These are phyloP conservation scores for Spodoptera frugiperda DNA, from an alignment of 1,140 invertebrate genomes.

Conservation along the genomic window DNA sequence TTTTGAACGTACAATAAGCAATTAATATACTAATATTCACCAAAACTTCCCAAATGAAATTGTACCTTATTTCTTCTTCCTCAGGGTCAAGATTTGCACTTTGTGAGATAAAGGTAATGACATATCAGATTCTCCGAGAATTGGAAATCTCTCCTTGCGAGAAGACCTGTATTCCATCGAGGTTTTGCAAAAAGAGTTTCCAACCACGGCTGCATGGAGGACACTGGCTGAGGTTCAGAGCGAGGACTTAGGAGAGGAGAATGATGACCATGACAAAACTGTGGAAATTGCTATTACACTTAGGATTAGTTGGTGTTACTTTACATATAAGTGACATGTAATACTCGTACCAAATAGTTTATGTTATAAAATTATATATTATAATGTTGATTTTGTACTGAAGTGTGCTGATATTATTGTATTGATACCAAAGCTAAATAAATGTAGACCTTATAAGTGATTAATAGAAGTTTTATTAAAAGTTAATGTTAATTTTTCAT, in stretches of 20 bases:
- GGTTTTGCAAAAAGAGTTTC: slow-evolving; percentile 62
- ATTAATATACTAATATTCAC: neutral
- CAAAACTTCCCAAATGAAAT: neutral
- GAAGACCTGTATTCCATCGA: slow-evolving; percentile 65
- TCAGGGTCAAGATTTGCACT: slow-evolving; percentile 79
- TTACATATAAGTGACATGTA: too few species aligned
- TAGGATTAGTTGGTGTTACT: too few species aligned
- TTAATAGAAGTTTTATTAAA: too few species aligned
- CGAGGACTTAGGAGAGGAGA: neutral
- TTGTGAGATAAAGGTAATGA: slow-evolving; percentile 74
- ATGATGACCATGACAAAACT: neutral
- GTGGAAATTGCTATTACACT: too few species aligned
- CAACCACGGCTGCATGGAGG: slow-evolving; percentile 65
- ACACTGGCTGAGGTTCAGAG: slow-evolving; percentile 58
- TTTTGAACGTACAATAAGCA: too few species aligned
- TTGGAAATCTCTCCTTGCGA: slow-evolving; percentile 64
- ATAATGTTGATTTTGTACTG: too few species aligned
- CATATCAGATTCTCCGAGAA: slow-evolving; percentile 61
- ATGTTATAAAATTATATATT: too few species aligned
- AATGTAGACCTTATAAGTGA: too few species aligned
- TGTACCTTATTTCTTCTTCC: neutral
- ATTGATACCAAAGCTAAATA: too few species aligned
- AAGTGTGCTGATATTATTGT: too few species aligned
- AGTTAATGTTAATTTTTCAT: too few species aligned
- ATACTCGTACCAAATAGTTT: too few species aligned